Conservation (phyloP, 2,113 vertebrate species). For the Vanacampus margaritifer region DNA sequence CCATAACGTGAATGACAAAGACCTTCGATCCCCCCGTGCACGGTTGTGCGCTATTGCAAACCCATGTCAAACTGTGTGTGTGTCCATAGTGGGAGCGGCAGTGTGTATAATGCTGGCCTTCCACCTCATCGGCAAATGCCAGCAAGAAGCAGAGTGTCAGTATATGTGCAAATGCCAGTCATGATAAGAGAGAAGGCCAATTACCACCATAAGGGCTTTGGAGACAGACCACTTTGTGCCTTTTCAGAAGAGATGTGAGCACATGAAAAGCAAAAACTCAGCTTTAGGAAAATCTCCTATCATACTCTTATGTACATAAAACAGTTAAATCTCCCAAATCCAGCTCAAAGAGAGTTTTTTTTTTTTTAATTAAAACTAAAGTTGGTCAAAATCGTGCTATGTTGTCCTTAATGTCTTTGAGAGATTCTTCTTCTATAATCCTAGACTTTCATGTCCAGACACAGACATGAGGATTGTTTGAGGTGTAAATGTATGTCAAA, state of each 20-base stretch:
- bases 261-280: slow-evolving; percentile 11
- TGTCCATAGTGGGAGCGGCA: slow-evolving; percentile 5
- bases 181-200: slow-evolving; percentile 52
- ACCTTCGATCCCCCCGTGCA: slow-evolving; percentile 1
- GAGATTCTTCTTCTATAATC: background rate
- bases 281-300: background rate
- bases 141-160: slow-evolving; percentile 61
- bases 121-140: slow-evolving; percentile 61
- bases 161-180: slow-evolving; percentile 62
- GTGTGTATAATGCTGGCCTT: slow-evolving; percentile 48
- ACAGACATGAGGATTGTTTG: background rate
- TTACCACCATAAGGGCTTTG: slow-evolving; percentile 37
- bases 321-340: background rate
- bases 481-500: slow-evolving; percentile 12
- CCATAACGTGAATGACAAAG: slow-evolving; percentile 19
- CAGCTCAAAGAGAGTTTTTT: background rate
- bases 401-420: background rate
- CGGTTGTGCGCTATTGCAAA: background rate
- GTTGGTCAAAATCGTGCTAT: background rate
- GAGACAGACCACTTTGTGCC: slow-evolving; percentile 34
- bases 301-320: background rate
- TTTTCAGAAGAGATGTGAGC: slow-evolving; percentile 9
- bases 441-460: background rate
- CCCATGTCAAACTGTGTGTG: background rate
- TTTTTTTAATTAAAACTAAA: background rate